Evolutionary conservation across 1,140 invertebrate genomes (phyloP), one percentile per base, ranked within the genome.

Genomic region (Heliconius melpomene): DNA sequence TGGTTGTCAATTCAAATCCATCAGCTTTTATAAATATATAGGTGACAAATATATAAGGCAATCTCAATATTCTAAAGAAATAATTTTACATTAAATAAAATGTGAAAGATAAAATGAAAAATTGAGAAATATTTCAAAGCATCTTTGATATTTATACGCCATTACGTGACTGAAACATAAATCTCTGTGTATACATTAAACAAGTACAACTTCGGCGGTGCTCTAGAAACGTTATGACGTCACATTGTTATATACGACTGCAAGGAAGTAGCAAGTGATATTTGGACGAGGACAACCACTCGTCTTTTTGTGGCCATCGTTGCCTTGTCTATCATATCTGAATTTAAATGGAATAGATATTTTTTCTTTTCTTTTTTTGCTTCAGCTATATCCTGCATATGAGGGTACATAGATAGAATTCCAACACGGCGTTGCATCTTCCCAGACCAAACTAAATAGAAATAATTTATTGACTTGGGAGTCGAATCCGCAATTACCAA

Each of bases 231-330:
- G n/a, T 79, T 23, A 75, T n/a, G 50, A 66, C 60, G 60, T 29
- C 60, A 66, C 13, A 26, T 29, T 18, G 26, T 36, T 20, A 60
- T 74, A 7, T 66, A 79, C 18, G 18, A 40, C 26, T 38, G 72
- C 74, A 66, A 60, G 74, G 74, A 76, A 76, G 74, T 76, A 50
- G 66, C 78, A 74, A 79, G 78, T 79, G 78, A 60, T 79, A 32
- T 79, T 79, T 79, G 52, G 26, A 18, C 78, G 73, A 79, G 78
- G 78, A 79, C 78, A 74, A 57, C 77, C 9, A 72, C 77, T 78
- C 46, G 71, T 72, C 52, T 78, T 52, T 79, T 74, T 72, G 74
- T 75, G 57, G 16, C 74, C 74, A 66, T 75, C 74, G 36, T 18
- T 13, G 57, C n/a, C 32, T 75, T 38, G 18, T 38, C 74, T 75